Percentiles rank a stretch among this genome's conserved stretches.
These are phyloP conservation scores for Corythucha ciliata DNA, from an alignment of 2,888 invertebrate species.

Conservation along the genomic window DNA sequence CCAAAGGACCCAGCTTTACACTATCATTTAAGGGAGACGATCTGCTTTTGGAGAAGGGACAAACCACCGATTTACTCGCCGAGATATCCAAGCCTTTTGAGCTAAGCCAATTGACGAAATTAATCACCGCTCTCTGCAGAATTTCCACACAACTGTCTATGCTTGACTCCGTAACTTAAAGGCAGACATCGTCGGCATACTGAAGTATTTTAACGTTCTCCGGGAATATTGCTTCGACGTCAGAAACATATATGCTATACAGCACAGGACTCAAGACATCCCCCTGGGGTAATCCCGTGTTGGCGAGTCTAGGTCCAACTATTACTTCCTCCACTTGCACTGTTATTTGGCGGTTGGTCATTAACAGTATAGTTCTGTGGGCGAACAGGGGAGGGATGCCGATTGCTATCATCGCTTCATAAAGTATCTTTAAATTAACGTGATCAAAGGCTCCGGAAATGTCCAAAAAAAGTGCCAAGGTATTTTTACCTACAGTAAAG, in stretches of 20 bases:
- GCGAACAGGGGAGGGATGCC: conserved; percentile 2
- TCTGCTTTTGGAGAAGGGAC: background rate
- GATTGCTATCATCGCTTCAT: background rate
- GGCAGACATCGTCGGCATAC: conserved; percentile 15
- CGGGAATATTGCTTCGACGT: conserved; percentile 1
- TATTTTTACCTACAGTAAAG: background rate
- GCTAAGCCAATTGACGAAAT: background rate
- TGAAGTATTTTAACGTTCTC: background rate
- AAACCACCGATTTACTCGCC: background rate
- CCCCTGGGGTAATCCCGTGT: conserved; percentile 4
- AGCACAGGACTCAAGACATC: conserved; percentile 3
- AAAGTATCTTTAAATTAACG: background rate
- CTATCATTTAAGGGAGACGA: background rate
- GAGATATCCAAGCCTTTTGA: background rate
- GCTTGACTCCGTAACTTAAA: background rate
- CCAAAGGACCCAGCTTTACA: background rate
- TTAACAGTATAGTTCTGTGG: conserved; percentile 1
- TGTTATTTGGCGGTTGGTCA: background rate
- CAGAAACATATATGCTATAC: conserved; percentile 4
- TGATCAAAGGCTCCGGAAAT: conserved; percentile 8
- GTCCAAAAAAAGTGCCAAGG: conserved; percentile 11
- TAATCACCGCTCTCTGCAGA: background rate
- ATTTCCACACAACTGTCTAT: background rate
- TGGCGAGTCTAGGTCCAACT: background rate
- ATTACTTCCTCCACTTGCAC: background rate